Base-by-base conservation (phyloP, 2,888 invertebrate genomes). In the Thymelicus sylvestris region DNA sequence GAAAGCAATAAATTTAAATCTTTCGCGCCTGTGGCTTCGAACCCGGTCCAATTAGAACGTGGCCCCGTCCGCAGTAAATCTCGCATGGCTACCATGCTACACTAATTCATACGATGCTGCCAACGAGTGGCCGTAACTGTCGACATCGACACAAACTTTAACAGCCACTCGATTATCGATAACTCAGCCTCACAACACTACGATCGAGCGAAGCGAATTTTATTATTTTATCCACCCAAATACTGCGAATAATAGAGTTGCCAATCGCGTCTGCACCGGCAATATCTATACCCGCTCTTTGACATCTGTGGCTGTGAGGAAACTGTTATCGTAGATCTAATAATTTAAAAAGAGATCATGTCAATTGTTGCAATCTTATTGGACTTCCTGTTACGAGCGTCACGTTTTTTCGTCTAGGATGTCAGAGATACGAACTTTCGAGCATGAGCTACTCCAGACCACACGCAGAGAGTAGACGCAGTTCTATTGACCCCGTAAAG, bases 81-180 rank as follows among this genome's bases (percentile, higher is more conserved):
- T 93, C 86, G 77, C 77, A 72, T 77, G 81, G 93, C 93, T 93
- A 92, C 93, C 87, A 90, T 77, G 88, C 90, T 93, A 92, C 93
- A 93, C 93, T 92, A 93, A 93, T 93, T 93, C 93, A 92, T 91
- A 88, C 85, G 81, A 84, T 83, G 81, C 86, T 84, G 84, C 88
- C 87, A 87, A 84, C 87, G 85, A 86, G 83, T 76, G 71, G 76
- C 82, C 83, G 86, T 87, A 87, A 85, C 90, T 88, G 90, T 91
- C 89, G 77, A 86, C 83, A 80, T 87, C 84, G 84, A 90, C 88
- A 87, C 84, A 81, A 81, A 85, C 80, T 84, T 84, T 86, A 89
- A 87, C 88, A 86, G 86, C 84, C 86, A 85, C 85, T 83, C 83
- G 87, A 84, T 86, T 86, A 87, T 88, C 87, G 85, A 89, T 84